phyloP scores from a whole-genome alignment of 2,797 vertebrate genomes.

The Gastrophryne carolinensis region DNA sequence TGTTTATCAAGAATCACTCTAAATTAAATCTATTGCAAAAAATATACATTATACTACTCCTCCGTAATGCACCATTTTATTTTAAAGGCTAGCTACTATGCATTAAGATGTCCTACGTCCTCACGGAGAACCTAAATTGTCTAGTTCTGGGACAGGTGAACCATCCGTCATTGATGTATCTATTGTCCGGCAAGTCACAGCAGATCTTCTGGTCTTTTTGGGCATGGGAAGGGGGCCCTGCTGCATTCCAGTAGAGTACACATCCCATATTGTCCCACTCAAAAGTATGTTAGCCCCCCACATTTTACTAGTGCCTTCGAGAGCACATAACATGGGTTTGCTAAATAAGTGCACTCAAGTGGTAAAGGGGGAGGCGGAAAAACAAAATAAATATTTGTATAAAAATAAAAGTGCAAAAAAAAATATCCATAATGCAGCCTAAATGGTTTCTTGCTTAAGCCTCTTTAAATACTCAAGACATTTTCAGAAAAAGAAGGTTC shows the following conservation, averaged over 20 bases:
- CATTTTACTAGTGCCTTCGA: background rate
- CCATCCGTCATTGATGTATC: background rate
- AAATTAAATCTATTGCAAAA: background rate
- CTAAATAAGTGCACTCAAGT: slow-evolving; percentile 33
- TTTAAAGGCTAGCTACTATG: background rate
- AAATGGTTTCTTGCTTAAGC: background rate
- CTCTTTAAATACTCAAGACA: background rate
- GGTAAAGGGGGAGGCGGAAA: background rate
- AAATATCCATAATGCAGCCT: background rate
- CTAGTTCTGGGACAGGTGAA: background rate
- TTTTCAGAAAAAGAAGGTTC: too few species aligned
- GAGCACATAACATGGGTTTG: background rate
- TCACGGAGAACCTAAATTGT: background rate
- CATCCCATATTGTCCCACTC: slow-evolving; percentile 8
- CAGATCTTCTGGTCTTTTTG: background rate
- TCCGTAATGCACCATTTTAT: background rate
- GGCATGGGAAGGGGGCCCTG: background rate
- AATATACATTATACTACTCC: background rate
- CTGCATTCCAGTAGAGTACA: slow-evolving; percentile 25
- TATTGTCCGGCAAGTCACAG: background rate
- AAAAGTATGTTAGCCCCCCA: background rate
- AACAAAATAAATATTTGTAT: slow-evolving; percentile 46
- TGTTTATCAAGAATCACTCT: background rate
- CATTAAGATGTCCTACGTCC: background rate
- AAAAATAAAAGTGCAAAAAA: slow-evolving; percentile 41